phyloP scores from a whole-genome alignment of 2,797 vertebrate species.

The Petrocephalus sullivani region DNA sequence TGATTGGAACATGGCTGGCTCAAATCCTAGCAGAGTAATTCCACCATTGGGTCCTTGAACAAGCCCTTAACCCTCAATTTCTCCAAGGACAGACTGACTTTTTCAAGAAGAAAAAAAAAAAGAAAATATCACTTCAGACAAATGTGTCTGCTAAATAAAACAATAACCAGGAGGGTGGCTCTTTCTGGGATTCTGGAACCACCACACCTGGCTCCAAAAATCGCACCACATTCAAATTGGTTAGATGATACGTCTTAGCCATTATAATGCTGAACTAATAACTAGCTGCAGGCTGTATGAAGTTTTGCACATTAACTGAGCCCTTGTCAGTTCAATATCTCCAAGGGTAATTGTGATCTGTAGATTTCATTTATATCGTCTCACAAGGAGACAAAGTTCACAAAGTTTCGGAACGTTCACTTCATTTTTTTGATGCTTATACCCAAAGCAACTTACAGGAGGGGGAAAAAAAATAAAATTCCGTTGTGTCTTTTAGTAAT shows the following conservation, averaged over 20 bases:
- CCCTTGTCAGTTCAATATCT: background rate
- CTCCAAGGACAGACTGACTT: background rate
- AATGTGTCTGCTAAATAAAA: background rate
- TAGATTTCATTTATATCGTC: background rate
- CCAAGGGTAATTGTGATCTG: background rate
- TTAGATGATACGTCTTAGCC: background rate
- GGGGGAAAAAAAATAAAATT: background rate
- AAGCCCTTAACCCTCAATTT: background rate
- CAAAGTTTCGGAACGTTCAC: background rate
- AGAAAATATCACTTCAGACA: background rate
- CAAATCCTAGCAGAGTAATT: background rate
- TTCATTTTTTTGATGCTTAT: background rate
- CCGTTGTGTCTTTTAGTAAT: background rate
- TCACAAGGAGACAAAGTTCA: background rate
- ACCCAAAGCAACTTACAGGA: background rate
- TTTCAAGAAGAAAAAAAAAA: too few relatives aligned
- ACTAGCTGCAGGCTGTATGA: background rate
- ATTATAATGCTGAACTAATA: background rate
- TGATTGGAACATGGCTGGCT: background rate
- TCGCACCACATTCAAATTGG: background rate
- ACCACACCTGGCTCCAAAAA: background rate
- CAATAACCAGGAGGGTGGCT: background rate
- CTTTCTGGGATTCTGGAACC: background rate
- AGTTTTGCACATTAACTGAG: background rate
- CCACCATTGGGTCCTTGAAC: background rate